phyloP scores from a whole-genome alignment of 2,888 invertebrate species.

The Pollenia griseotomentosa region DNA sequence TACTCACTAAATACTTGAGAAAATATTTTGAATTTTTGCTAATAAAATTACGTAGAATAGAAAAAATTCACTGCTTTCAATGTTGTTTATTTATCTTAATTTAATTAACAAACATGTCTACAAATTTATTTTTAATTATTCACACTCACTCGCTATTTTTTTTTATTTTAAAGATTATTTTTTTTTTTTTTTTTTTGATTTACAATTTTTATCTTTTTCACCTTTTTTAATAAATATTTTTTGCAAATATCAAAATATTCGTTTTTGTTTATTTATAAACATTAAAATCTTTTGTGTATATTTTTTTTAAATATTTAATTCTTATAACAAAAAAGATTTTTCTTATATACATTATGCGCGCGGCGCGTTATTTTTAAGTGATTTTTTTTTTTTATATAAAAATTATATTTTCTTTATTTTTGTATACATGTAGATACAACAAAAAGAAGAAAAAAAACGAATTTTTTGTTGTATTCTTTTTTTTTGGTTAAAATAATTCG shows the following conservation, averaged over 20 bases:
- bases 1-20: slow-evolving; percentile 83
- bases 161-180: slow-evolving; percentile 15
- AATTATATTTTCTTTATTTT: slow-evolving; percentile 56
- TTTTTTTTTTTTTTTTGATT: background rate
- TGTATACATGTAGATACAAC: slow-evolving; percentile 44
- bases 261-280: slow-evolving; percentile 60
- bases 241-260: background rate
- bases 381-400: slow-evolving; percentile 46
- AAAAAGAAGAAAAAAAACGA: slow-evolving; percentile 25
- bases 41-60: slow-evolving; percentile 23
- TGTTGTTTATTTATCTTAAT: slow-evolving; percentile 22
- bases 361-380: slow-evolving; percentile 59
- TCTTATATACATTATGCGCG: slow-evolving; percentile 61
- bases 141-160: background rate
- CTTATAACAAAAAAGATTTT: slow-evolving; percentile 57
- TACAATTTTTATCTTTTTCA: background rate
- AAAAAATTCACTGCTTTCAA: slow-evolving; percentile 6
- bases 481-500: slow-evolving; percentile 73
- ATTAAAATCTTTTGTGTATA: slow-evolving; percentile 38
- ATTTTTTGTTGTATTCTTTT: slow-evolving; percentile 70
- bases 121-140: background rate
- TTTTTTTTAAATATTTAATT: slow-evolving; percentile 53
- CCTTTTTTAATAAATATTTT: slow-evolving; percentile 35
- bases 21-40: slow-evolving; percentile 80
- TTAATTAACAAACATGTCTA: slow-evolving; percentile 11